Conservation (phyloP, 2,113 vertebrate species). For the Psilopogon haemacephalus region DNA sequence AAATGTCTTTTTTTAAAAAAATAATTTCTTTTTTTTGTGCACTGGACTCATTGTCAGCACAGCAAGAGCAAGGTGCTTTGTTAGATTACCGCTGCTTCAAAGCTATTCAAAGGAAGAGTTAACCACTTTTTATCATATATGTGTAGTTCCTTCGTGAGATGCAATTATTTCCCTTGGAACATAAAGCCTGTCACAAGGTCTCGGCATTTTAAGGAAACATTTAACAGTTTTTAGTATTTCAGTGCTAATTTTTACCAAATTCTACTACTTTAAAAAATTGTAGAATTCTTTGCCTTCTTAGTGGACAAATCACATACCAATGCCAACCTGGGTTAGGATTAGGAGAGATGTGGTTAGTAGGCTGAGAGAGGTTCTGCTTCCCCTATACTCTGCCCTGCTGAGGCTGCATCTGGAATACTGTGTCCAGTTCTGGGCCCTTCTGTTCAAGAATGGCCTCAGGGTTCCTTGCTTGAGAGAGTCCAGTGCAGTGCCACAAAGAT, state of each 20-base stretch:
- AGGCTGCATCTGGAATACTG: too few species aligned
- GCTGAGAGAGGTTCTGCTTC: too few species aligned
- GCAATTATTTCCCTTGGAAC: not conserved
- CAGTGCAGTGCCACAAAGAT: too few species aligned
- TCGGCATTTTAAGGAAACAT: not conserved
- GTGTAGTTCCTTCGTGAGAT: not conserved
- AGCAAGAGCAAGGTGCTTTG: conserved; percentile 30
- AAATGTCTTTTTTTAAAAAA: conserved; percentile 67
- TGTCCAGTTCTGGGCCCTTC: too few species aligned
- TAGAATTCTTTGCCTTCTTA: not conserved
- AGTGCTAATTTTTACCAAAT: not conserved
- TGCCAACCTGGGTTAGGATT: too few species aligned
- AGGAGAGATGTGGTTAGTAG: too few species aligned
- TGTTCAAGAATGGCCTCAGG: too few species aligned
- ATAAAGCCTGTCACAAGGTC: not conserved
- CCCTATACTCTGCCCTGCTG: too few species aligned
- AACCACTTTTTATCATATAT: conserved; percentile 7
- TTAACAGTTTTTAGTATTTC: not conserved
- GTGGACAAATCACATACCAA: not conserved
- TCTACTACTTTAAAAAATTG: not conserved
- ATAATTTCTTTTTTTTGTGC: conserved; percentile 31
- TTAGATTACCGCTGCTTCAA: conserved; percentile 61
- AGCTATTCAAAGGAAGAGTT: conserved; percentile 32
- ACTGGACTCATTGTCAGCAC: conserved; percentile 48
- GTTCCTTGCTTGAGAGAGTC: too few species aligned